phyloP scores from a whole-genome alignment of 2,797 vertebrate species.

The Arvicola amphibius region DNA sequence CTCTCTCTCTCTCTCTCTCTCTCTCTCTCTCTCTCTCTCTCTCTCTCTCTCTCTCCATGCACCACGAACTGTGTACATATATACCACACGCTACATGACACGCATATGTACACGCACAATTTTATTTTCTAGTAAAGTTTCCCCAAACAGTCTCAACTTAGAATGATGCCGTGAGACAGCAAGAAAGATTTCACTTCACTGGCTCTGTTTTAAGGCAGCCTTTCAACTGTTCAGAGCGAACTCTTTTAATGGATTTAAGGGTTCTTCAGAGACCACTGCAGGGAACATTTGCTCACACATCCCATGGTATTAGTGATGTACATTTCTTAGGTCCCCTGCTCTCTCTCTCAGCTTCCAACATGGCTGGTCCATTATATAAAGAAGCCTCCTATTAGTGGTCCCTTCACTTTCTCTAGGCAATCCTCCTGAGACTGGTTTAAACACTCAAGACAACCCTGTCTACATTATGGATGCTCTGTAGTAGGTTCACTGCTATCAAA shows the following conservation, averaged over 20 bases:
- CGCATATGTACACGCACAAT: neutral
- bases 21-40: neutral
- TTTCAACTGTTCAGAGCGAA: neutral
- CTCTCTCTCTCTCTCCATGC: neutral
- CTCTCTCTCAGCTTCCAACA: neutral
- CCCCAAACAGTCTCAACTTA: neutral
- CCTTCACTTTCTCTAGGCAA: neutral
- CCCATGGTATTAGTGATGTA: rapidly evolving
- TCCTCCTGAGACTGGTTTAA: neutral
- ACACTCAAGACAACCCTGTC: neutral
- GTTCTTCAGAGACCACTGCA: neutral
- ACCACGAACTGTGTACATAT: neutral
- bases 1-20: neutral
- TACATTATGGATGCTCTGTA: neutral
- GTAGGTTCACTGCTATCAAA: neutral
- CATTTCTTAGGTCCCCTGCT: neutral
- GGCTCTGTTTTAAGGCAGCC: neutral
- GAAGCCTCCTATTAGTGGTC: neutral
- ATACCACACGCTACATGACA: neutral
- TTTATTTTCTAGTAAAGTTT: neutral
- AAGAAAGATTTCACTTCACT: neutral
- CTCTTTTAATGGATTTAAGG: neutral
- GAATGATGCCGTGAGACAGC: neutral
- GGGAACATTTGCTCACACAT: neutral
- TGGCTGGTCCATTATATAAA: neutral